phyloP scores from a whole-genome alignment of 2,113 vertebrate species.

The Phrynosoma blainvillii region DNA sequence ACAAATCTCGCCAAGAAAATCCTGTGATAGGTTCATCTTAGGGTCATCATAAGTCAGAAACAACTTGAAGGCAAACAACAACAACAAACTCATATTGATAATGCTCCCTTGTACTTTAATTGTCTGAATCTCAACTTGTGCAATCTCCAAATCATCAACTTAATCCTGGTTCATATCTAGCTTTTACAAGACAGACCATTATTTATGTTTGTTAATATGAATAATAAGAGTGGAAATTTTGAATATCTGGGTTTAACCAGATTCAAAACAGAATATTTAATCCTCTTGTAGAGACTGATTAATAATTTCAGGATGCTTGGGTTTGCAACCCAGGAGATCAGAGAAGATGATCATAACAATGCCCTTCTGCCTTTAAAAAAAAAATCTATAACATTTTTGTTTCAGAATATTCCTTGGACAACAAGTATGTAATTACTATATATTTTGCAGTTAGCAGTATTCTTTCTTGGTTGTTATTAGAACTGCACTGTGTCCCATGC shows the following conservation, averaged over 20 bases:
- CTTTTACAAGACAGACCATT: background rate
- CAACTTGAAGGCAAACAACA: too few relatives aligned
- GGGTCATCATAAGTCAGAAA: too few relatives aligned
- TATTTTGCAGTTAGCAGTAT: background rate
- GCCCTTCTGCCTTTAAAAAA: slow-evolving; percentile 26
- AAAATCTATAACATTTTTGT: slow-evolving; percentile 26
- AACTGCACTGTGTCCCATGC: background rate
- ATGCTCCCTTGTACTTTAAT: slow-evolving; percentile 4
- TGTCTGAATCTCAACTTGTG: background rate
- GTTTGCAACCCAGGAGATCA: background rate
- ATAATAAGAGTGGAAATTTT: background rate
- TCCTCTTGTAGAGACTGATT: slow-evolving; percentile 11
- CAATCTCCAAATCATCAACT: background rate
- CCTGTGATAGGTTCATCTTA: too few relatives aligned
- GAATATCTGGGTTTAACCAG: background rate
- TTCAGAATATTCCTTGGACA: slow-evolving; percentile 31
- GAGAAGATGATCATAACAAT: slow-evolving; percentile 19
- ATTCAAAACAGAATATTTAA: slow-evolving; percentile 13
- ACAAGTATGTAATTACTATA: slow-evolving; percentile 30
- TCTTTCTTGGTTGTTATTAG: background rate
- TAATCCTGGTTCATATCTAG: background rate
- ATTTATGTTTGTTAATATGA: background rate
- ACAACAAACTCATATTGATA: background rate
- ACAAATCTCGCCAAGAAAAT: too few relatives aligned
- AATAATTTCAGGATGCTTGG: slow-evolving; percentile 29